Base-by-base conservation (phyloP, 2,888 invertebrate genomes). In the Eupeodes luniger region DNA sequence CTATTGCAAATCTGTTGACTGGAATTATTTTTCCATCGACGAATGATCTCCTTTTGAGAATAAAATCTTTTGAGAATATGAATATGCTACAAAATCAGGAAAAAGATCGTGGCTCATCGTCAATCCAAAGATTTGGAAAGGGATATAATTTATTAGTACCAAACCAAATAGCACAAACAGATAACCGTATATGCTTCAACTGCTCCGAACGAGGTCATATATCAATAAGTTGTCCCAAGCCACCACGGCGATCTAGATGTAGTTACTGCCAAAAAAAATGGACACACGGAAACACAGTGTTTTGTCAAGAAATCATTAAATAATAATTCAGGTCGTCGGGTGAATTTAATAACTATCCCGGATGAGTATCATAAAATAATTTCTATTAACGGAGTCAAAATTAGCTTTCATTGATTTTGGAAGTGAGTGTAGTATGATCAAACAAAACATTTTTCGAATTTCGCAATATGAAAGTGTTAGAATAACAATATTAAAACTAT, bases 331-430 rank as follows among this genome's bases (percentile, higher is more conserved):
- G 27, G 57, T n/a, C 16, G 40, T 34, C 49, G 49, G n/a, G 74
- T 66, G 6, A 81, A 81, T 51, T n/a, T 67, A 36, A 19, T 70
- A n/a, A 70, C 53, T 1, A 10, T 62, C n/a, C 61, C 79, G 2
- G 70, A 79, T 16, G 81, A 74, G 40, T 81, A 75, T 47, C 81
- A 69, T 14, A 75, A 75, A 40, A 44, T 7, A 0, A 14, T 81
- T 67, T 69, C 40, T 19, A 69, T 80, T 27, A 80, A 80, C 7
- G 67, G 19, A 44, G 19, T n/a, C 74, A 4, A 49, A 69, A 16
- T n/a, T 81, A 44, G 81, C 51, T 27, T 81, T 81, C 19, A 16
- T 81, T 61, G 81, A 81, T 72, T 80, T 80, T n/a, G 74, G 80
- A 2, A 74, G 64, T 55, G 74, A 80, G 11, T 66, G 80, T 34